phyloP scores from a whole-genome alignment of 2,113 vertebrate genomes.

The Oreochromis tanganicae region DNA sequence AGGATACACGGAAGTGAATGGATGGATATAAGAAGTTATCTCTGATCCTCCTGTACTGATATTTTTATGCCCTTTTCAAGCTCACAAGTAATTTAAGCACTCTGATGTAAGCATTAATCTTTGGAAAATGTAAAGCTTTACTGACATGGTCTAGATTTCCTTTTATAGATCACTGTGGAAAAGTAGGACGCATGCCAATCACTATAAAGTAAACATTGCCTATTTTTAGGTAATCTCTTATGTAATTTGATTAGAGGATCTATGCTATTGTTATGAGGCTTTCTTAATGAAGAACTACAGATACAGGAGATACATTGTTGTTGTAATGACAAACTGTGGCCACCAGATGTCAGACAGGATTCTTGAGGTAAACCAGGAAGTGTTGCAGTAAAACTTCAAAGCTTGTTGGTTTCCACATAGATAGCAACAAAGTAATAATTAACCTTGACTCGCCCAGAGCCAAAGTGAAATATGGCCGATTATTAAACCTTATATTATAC shows the following conservation, averaged over 20 bases:
- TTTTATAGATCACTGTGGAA: neutral
- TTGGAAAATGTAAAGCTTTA: neutral
- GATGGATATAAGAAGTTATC: neutral
- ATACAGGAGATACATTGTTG: neutral
- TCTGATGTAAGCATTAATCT: neutral
- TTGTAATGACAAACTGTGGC: neutral
- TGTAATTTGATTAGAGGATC: neutral
- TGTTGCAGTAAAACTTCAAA: neutral
- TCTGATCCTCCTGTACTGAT: neutral
- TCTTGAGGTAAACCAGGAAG: neutral
- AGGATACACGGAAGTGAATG: no score
- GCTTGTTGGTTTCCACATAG: neutral
- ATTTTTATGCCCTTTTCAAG: neutral
- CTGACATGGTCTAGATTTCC: neutral
- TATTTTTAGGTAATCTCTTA: neutral
- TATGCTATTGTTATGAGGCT: neutral
- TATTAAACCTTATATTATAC: neutral
- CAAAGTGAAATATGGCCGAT: neutral
- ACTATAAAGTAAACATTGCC: neutral
- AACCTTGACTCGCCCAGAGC: neutral
- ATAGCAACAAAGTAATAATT: neutral
- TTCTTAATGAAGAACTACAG: neutral
- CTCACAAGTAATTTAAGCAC: accelerated
- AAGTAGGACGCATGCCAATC: neutral
- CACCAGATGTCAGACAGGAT: slow-evolving; percentile 44